Evolutionary conservation across 2,888 invertebrate species (phyloP), one percentile per base, ranked within the genome.

Genomic region (Drosophila quinaria): DNA sequence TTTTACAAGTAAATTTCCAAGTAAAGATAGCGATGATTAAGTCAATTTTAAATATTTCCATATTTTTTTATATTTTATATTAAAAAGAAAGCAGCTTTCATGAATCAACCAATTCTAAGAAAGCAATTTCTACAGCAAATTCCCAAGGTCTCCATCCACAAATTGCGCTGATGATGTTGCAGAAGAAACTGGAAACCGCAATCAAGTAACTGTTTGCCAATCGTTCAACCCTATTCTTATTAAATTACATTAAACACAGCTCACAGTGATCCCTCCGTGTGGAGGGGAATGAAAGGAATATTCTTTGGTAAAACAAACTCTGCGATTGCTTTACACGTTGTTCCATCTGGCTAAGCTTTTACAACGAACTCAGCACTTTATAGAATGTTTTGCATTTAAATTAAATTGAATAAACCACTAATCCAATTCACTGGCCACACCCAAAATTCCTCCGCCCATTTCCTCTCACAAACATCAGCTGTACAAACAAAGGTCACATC

Each of bases 401-500:
- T 83, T 69, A 81, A 83, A 87, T 83, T 87, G 84, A 83, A 81
- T 81, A 81, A 79, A 71, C 79, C 87, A 72, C 84, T 87, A 83
- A 83, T 83, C 87, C 87, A 83, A 83, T 86, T 79, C 70, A 54
- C 42, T 55, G 70, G 60, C 66, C 71, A 55, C 66, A n/a, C 46
- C 56, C 60, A 11, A 13, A 54, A 6, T 2, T 1, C 33, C 9
- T 1, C 8, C 19, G 13, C 19, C 17, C 25, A 19, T 33, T 33
- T 13, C 11, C 39, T 22, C 37, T 13, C 22, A 19, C 17, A 29
- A 39, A 37, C 50, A 46, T 10, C 49, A 51, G 54, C 46, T 25
- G 42, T 4, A 46, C 50, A 66, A 66, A 81, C 80, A 81, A 78
- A 76, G 74, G 62, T 47, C 71, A 54, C 17, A 46, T 19, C 31